Percentiles rank a stretch among this genome's conserved stretches.
These are phyloP conservation scores for Nemurella pictetii DNA, from an alignment of 2,888 invertebrate genomes.

Conservation along the genomic window DNA sequence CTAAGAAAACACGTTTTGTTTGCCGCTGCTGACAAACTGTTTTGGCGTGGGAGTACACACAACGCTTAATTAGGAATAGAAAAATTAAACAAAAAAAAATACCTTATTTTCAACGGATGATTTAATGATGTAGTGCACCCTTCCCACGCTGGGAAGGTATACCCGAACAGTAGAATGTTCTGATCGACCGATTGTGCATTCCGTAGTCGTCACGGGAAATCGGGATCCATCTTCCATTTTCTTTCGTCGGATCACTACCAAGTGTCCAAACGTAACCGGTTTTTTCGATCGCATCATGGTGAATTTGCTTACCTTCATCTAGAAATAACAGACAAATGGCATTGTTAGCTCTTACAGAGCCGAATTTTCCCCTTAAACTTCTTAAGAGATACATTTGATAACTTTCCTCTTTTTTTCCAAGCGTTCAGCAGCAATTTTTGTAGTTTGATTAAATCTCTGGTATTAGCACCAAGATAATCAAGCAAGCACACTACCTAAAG, in stretches of 20 bases:
- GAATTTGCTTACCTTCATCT: background rate
- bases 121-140: background rate
- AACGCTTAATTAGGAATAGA: background rate
- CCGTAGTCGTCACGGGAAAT: background rate
- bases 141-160: background rate
- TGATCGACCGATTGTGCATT: constrained; percentile 4
- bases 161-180: background rate
- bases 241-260: background rate
- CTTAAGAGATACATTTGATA: too few relatives aligned
- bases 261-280: background rate
- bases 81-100: background rate
- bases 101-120: background rate
- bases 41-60: too few relatives aligned
- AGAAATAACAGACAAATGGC: background rate
- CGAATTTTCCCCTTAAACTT: too few relatives aligned
- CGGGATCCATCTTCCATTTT: background rate
- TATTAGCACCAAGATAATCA: too few relatives aligned
- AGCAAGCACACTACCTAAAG: too few relatives aligned
- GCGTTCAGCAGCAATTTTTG: too few relatives aligned
- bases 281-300: background rate
- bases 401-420: too few relatives aligned
- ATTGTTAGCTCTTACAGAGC: too few relatives aligned
- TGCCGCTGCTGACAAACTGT: too few relatives aligned
- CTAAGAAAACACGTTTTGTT: too few relatives aligned
- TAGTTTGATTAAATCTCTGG: too few relatives aligned